phyloP scores from a whole-genome alignment of 2,888 invertebrate species.

The Schizotus pectinicornis region DNA sequence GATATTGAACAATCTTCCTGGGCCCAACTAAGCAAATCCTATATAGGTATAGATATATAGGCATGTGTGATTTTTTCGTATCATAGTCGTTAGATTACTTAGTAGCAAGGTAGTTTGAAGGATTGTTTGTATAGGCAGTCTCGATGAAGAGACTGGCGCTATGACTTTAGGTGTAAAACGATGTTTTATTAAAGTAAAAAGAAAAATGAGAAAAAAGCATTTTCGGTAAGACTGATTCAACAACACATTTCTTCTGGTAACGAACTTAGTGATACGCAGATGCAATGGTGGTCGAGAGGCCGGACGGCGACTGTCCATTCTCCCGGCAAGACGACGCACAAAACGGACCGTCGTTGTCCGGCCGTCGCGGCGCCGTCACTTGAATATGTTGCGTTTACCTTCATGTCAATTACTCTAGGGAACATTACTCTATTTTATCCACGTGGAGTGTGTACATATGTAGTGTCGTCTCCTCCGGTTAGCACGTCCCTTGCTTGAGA shows the following conservation, averaged over 20 bases:
- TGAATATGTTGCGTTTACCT: slow-evolving; percentile 65
- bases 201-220: slow-evolving; percentile 47
- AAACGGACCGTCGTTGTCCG: slow-evolving; percentile 23
- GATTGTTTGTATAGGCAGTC: slow-evolving; percentile 32
- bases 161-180: slow-evolving; percentile 33
- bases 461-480: slow-evolving; percentile 38
- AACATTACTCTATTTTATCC: slow-evolving; percentile 69
- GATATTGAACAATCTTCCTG: slow-evolving; percentile 60
- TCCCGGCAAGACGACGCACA: slow-evolving; percentile 39
- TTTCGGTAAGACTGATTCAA: slow-evolving; percentile 61
- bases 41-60: slow-evolving; percentile 53
- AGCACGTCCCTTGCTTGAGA: slow-evolving; percentile 25
- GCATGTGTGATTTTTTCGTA: slow-evolving; percentile 60
- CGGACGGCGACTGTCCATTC: slow-evolving; percentile 21
- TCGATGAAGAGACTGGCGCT: slow-evolving; percentile 29
- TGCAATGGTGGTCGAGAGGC: slow-evolving; percentile 44
- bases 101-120: slow-evolving; percentile 48
- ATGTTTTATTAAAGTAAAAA: slow-evolving; percentile 17
- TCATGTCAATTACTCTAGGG: slow-evolving; percentile 87
- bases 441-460: slow-evolving; percentile 50
- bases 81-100: slow-evolving; percentile 57
- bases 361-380: slow-evolving; percentile 42
- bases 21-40: slow-evolving; percentile 59
- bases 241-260: slow-evolving; percentile 60
- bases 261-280: slow-evolving; percentile 55